Conservation (phyloP, 1,140 invertebrate genomes). For the Drosophila pallidifrons region DNA sequence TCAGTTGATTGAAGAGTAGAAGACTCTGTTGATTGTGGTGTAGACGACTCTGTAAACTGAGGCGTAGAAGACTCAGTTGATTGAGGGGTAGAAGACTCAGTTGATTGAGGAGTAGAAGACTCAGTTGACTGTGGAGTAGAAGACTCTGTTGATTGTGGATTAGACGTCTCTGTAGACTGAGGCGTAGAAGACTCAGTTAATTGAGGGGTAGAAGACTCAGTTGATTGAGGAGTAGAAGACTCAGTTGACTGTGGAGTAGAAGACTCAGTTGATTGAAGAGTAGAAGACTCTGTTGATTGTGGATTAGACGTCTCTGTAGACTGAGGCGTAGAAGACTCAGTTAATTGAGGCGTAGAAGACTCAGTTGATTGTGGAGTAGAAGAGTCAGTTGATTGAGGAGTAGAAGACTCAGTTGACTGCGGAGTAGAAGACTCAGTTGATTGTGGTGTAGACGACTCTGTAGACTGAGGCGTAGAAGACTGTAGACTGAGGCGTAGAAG, state of each 20-base stretch:
- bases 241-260: constrained; percentile 8
- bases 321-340: not conserved
- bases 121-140: no score
- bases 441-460: no score
- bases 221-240: constrained; percentile 21
- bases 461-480: not conserved
- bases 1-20: not conserved
- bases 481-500: constrained; percentile 3
- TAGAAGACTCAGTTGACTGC: no score
- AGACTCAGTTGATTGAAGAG: not conserved
- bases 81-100: no score
- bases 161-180: constrained; percentile 2
- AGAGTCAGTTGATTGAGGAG: no score
- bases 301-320: not conserved
- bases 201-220: constrained; percentile 7
- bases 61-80: no score
- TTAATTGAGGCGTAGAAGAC: constrained; percentile 3
- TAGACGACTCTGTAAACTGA: no score
- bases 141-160: no score
- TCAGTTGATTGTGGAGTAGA: not conserved
- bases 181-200: constrained; percentile 11
- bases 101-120: no score
- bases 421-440: no score
- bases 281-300: constrained; percentile 20
- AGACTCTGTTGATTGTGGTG: not conserved